Evolutionary conservation across 2,888 invertebrate genomes (phyloP).

Genomic region (Drosophila neutralis): DNA sequence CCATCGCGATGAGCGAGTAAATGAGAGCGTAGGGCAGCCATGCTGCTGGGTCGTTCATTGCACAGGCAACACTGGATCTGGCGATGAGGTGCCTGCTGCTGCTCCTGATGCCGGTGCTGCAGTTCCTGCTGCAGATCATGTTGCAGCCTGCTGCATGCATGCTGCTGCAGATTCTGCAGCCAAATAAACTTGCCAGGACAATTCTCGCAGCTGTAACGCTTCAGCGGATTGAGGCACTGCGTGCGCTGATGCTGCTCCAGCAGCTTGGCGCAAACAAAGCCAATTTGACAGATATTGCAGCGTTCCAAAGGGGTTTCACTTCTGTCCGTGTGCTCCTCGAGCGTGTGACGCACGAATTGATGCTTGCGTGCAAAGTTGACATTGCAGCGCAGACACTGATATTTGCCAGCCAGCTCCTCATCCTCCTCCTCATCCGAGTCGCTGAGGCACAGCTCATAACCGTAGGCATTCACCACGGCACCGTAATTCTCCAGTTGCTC

Average conservation of each 20-base stretch:
- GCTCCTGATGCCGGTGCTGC: conserved; percentile 50
- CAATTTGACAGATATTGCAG: conserved; percentile 86
- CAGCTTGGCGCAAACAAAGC: conserved; percentile 85
- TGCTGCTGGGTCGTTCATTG: conserved; percentile 47
- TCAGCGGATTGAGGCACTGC: conserved; percentile 81
- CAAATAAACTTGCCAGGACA: conserved; percentile 83
- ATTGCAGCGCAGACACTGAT: conserved; percentile 76
- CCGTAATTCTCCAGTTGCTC: conserved; percentile 71
- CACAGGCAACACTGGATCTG: conserved; percentile 72
- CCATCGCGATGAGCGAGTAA: conserved; percentile 71
- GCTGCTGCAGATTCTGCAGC: conserved; percentile 78
- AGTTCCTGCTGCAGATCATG: conserved; percentile 1
- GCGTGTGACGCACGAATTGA: conserved; percentile 74
- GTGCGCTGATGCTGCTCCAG: conserved; percentile 86
- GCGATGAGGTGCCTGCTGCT: background rate
- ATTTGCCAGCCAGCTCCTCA: conserved; percentile 66
- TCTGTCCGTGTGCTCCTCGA: conserved; percentile 78
- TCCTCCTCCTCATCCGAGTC: conserved; percentile 77
- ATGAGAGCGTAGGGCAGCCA: conserved; percentile 68
- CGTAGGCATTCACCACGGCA: conserved; percentile 77
- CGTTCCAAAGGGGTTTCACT: conserved; percentile 85
- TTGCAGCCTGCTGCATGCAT: conserved; percentile 62
- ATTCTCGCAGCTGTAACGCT: conserved; percentile 73
- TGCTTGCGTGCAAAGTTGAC: conserved; percentile 74
- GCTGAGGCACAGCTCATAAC: conserved; percentile 82